A percentile compares a stretch with the other conserved stretches of the same genome.
phyloP scores from a whole-genome alignment of 2,113 vertebrate genomes.

The Hypocryptadius cinnamomeus region DNA sequence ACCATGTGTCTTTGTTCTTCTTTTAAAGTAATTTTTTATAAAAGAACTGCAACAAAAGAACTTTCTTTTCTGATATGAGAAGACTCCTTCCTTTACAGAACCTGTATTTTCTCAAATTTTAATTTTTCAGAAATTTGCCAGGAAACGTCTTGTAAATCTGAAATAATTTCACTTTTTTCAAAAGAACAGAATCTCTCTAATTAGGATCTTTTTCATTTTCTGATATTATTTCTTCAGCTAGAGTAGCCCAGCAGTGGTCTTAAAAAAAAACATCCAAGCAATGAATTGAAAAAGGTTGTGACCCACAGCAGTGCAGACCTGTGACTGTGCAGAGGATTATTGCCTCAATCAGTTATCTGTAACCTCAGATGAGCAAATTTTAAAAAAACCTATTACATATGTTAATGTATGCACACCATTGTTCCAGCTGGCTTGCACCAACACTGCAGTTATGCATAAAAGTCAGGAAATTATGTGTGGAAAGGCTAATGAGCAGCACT shows the following conservation, averaged over 20 bases:
- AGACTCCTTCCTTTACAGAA: not conserved
- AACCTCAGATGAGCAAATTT: not conserved
- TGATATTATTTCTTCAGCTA: not conserved
- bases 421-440: constrained; percentile 27
- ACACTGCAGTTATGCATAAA: not conserved
- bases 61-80: not conserved
- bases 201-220: not conserved
- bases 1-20: not conserved
- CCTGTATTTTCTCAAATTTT: not conserved
- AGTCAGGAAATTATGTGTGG: constrained; percentile 22
- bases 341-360: not conserved
- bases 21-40: not conserved
- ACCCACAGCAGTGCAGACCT: not conserved
- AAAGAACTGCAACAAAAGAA: not conserved
- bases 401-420: not conserved
- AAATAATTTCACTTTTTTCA: not conserved
- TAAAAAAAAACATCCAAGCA: not conserved
- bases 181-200: not conserved
- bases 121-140: not conserved
- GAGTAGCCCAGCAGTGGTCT: not conserved
- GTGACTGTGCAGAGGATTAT: not conserved
- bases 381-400: not conserved
- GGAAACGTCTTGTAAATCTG: not conserved
- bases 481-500: constrained; percentile 43
- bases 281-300: not conserved